These are phyloP conservation scores for Cosmia pyralina DNA, from an alignment of 2,888 invertebrate genomes.

Conservation along the genomic window DNA sequence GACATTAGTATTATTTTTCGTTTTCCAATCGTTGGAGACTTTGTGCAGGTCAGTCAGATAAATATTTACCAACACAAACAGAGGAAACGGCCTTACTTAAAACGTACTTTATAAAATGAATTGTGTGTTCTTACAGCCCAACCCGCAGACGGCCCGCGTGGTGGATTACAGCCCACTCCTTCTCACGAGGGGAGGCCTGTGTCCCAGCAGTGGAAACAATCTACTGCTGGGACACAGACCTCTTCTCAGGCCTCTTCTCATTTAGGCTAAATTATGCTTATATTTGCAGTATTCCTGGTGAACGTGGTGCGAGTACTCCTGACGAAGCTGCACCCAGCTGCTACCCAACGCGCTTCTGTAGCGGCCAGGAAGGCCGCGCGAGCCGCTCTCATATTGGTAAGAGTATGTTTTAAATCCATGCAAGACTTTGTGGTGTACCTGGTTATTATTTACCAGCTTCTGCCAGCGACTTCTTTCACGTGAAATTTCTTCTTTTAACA, in stretches of 20 bases:
- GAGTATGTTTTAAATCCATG: conserved; percentile 24
- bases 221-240: neutral
- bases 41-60: neutral
- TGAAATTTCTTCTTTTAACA: no score
- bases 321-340: conserved; percentile 91
- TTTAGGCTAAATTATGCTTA: neutral
- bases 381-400: conserved; percentile 93
- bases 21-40: no score
- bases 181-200: neutral
- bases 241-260: neutral
- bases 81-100: neutral
- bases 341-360: conserved; percentile 90
- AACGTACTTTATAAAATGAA: neutral
- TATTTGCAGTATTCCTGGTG: conserved; percentile 90
- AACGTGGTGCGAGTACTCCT: conserved; percentile 92
- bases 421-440: no score
- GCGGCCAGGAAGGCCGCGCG: conserved; percentile 92
- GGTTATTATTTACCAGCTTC: no score
- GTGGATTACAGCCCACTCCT: neutral
- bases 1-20: no score
- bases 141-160: neutral
- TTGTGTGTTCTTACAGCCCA: neutral
- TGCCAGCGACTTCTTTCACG: no score
- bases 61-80: neutral
- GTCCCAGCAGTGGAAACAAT: neutral